Evolutionary conservation across 2,888 invertebrate species (phyloP).

Genomic region (Melanargia galathea): DNA sequence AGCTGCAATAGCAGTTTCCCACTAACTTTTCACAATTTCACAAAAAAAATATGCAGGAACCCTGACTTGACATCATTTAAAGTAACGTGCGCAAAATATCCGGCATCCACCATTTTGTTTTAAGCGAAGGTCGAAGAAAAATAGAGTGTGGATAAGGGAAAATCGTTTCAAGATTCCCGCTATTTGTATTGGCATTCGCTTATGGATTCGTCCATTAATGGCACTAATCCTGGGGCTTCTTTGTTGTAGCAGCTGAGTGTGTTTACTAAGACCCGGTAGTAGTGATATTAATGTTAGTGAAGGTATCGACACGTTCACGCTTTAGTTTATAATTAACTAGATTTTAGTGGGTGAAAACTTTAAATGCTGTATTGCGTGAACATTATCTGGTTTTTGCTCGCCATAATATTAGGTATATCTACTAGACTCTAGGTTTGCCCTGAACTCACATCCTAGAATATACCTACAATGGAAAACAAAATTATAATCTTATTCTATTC

Average conservation of each 20-base stretch:
- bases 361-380: too few species aligned
- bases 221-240: constrained; percentile 23
- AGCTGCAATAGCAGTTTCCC: too few species aligned
- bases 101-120: constrained; percentile 28
- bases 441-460: too few species aligned
- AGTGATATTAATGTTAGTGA: constrained; percentile 10
- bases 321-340: background rate
- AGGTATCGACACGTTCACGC: background rate
- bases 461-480: too few species aligned
- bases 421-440: too few species aligned
- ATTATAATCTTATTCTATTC: too few species aligned
- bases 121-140: constrained; percentile 28
- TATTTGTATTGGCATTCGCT: constrained; percentile 38
- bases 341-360: background rate
- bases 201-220: constrained; percentile 25
- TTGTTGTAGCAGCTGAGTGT: constrained; percentile 26
- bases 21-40: too few species aligned
- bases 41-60: too few species aligned
- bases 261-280: constrained; percentile 9
- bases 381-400: too few species aligned
- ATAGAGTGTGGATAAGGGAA: constrained; percentile 25
- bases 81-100: background rate
- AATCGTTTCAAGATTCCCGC: constrained; percentile 35
- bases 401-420: too few species aligned
- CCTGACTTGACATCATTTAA: too few species aligned